Conservation (phyloP, 2,113 vertebrate species). For the Podarcis raffonei region DNA sequence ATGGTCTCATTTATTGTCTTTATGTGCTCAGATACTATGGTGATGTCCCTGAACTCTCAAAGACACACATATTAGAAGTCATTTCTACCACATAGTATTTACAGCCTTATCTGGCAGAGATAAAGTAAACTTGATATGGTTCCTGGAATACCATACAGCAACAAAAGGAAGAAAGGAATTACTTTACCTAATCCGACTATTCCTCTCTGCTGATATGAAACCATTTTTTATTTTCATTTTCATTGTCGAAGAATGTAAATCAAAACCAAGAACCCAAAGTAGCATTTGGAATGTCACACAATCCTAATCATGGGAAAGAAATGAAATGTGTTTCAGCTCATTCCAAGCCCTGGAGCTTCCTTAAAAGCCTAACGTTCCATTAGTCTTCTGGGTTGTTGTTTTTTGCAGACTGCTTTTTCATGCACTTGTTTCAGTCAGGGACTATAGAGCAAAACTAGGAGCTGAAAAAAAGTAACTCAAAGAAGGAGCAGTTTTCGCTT, state of each 20-base stretch:
- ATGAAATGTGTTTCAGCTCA: slow-evolving; percentile 11
- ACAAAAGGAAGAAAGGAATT: not conserved
- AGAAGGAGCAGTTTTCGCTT: not conserved
- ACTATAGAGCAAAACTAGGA: not conserved
- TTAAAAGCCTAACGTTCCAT: slow-evolving; percentile 6
- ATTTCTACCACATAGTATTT: not conserved
- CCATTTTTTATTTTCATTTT: slow-evolving; percentile 14
- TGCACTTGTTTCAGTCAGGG: not conserved
- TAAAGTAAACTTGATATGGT: not conserved
- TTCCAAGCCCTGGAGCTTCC: not conserved
- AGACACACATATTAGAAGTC: not conserved
- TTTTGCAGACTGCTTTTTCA: not conserved
- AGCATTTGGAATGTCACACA: not conserved
- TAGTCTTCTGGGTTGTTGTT: no score
- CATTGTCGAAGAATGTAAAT: not conserved
- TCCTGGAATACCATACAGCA: not conserved
- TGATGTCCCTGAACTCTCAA: slow-evolving; percentile 10
- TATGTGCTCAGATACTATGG: slow-evolving; percentile 1
- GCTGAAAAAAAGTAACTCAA: not conserved
- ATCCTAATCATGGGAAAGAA: not conserved
- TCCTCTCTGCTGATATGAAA: slow-evolving; percentile 1
- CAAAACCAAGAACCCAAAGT: not conserved
- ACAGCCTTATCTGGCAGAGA: slow-evolving; percentile 14
- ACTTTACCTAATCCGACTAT: not conserved
- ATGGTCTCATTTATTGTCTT: not conserved